Base-by-base conservation (phyloP, 2,888 invertebrate genomes). In the Mimas tiliae region DNA sequence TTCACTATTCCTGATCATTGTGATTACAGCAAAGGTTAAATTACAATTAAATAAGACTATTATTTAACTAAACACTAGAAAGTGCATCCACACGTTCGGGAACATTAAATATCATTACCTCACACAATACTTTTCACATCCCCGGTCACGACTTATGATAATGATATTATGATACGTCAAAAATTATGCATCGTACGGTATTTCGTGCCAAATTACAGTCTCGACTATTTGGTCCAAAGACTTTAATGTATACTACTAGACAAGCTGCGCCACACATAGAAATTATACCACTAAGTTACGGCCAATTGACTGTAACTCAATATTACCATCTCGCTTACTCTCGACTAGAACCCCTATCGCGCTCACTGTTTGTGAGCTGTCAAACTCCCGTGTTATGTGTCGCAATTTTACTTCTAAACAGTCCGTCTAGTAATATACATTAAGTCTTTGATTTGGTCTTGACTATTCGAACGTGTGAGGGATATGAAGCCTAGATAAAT, bases 121-220 rank as follows among this genome's bases (percentile, higher is more conserved):
- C 73, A 72, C 65, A 62, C 67, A 69, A 68, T 69, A 65, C 64
- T 63, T 47, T 48, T 63, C 62, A 48, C 62, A 27, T 21, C 27
- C 27, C n/a, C 38, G 9, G 70, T 62, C 73, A 73, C 73, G 65
- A 69, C 67, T 66, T 53, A 67, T 67, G 69, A 79, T 81, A 80
- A 82, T 81, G 75, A 78, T 74, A 83, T 81, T 82, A 79, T 67
- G 66, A 71, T 62, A 75, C 68, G 68, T 69, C 68, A 72, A 73
- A 73, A 78, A 80, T 79, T 80, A 79, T 79, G 78, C 77, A 72
- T 74, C 71, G 58, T 19, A 69, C 77, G 79, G 78, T 77, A 76
- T 73, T 71, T 69, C 69, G 71, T 72, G 72, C 70, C 63, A 74
- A 76, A 84, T 78, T 76, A 69, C 69, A 69, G 62, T 62, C 33